These are phyloP conservation scores for Pomacea canaliculata DNA, from an alignment of 2,888 invertebrate species.

Conservation along the genomic window DNA sequence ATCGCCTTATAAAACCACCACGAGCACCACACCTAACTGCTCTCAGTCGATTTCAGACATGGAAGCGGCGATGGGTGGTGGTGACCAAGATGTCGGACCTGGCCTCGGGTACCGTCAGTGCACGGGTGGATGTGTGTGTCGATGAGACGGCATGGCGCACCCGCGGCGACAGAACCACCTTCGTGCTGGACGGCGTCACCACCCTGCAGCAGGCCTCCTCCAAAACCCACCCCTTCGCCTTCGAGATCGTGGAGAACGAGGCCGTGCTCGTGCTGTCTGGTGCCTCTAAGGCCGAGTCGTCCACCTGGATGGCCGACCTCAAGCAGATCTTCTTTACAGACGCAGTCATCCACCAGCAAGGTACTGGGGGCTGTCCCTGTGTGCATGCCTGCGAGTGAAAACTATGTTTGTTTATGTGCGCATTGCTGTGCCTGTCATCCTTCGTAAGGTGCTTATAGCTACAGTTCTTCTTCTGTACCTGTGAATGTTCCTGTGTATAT, in stretches of 20 bases:
- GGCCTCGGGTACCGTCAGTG: conserved; percentile 44
- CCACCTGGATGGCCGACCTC: conserved; percentile 50
- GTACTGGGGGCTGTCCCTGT: conserved; percentile 8
- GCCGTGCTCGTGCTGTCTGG: conserved; percentile 53
- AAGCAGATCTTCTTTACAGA: conserved; percentile 53
- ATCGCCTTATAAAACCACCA: too few relatives aligned
- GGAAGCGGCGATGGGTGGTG: conserved; percentile 56
- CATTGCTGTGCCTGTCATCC: neutral
- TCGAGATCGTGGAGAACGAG: conserved; percentile 52
- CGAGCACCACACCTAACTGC: too few relatives aligned
- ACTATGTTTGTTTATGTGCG: neutral
- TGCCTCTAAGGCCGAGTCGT: conserved; percentile 43
- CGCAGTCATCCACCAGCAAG: conserved; percentile 33
- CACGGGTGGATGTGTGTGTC: conserved; percentile 51
- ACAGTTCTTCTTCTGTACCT: too few relatives aligned
- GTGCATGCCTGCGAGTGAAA: neutral
- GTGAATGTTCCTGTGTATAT: too few relatives aligned
- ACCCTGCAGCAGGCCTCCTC: conserved; percentile 47
- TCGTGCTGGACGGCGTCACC: conserved; percentile 53
- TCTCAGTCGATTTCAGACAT: conserved; percentile 44
- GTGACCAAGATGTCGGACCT: conserved; percentile 55
- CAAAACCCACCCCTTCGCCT: conserved; percentile 53
- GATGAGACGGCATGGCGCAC: conserved; percentile 42
- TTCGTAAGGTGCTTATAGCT: neutral
- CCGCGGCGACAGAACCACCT: conserved; percentile 48